phyloP scores from a whole-genome alignment of 2,888 invertebrate species.

The Euproctis similis region DNA sequence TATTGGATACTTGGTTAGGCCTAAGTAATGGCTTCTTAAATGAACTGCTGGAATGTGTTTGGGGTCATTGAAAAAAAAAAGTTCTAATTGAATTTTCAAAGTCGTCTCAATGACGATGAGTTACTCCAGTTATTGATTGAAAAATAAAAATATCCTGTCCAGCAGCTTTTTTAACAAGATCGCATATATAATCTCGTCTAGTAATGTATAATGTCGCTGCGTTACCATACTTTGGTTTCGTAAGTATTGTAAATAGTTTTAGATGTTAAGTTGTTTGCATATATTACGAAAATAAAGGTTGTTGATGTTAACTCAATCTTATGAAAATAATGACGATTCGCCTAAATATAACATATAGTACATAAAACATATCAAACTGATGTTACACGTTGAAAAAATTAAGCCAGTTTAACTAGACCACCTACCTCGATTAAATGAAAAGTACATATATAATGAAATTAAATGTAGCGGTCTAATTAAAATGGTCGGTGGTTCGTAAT shows the following conservation, averaged over 20 bases:
- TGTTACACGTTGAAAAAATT: slow-evolving; percentile 40
- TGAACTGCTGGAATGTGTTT: no score
- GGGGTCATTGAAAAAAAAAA: no score
- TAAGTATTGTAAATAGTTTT: slow-evolving; percentile 44
- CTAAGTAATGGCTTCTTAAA: no score
- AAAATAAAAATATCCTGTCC: no score
- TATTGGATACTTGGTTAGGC: slow-evolving; percentile 44
- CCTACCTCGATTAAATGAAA: slow-evolving; percentile 17
- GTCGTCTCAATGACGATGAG: no score
- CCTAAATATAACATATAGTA: slow-evolving; percentile 62
- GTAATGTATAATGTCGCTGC: slow-evolving; percentile 20
- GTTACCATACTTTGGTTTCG: slow-evolving; percentile 61
- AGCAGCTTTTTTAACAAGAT: no score
- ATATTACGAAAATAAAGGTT: slow-evolving; percentile 34
- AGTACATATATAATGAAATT: slow-evolving; percentile 14
- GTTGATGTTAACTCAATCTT: slow-evolving; percentile 52
- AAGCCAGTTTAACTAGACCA: slow-evolving; percentile 28
- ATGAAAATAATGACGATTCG: slow-evolving; percentile 46
- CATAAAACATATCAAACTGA: slow-evolving; percentile 69
- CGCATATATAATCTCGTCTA: slow-evolving; percentile 54
- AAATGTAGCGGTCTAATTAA: slow-evolving; percentile 23
- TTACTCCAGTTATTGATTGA: no score
- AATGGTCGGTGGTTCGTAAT: slow-evolving; percentile 30
- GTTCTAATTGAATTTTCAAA: no score
- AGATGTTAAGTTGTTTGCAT: slow-evolving; percentile 35